Percentiles rank a stretch among this genome's conserved stretches.
These are phyloP conservation scores for Epinotia bilunana DNA, from an alignment of 2,888 invertebrate species.

Conservation along the genomic window DNA sequence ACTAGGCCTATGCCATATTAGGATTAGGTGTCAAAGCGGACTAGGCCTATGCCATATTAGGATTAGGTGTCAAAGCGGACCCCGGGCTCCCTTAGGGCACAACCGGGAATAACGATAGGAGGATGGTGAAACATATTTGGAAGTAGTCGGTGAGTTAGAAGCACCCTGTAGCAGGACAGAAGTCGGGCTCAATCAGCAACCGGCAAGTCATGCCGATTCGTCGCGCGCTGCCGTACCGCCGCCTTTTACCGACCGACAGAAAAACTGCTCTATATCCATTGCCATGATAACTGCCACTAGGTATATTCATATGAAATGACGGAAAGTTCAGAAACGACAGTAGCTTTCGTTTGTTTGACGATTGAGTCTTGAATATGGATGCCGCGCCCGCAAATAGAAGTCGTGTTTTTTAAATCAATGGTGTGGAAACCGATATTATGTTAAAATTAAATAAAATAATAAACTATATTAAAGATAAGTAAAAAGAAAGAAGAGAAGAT, in stretches of 20 bases:
- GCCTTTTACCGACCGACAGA: slow-evolving; percentile 64
- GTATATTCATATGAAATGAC: slow-evolving; percentile 18
- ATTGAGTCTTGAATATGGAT: no score
- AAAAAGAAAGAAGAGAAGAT: background rate
- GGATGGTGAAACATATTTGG: background rate
- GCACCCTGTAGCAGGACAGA: slow-evolving; percentile 65
- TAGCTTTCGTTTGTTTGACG: no score
- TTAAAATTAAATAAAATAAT: no score
- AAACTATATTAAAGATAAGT: no score
- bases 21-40: no score
- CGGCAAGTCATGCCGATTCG: slow-evolving; percentile 79
- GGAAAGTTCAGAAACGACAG: background rate
- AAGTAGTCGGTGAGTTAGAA: slow-evolving; percentile 10
- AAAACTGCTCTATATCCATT: slow-evolving; percentile 39
- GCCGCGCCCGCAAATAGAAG: background rate
- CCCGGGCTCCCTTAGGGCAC: no score
- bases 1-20: no score
- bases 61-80: no score
- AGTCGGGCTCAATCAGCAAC: slow-evolving; percentile 72
- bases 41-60: no score
- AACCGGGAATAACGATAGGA: no score
- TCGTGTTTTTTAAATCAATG: background rate
- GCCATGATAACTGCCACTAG: slow-evolving; percentile 18
- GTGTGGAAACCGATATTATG: background rate
- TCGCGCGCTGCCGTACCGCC: slow-evolving; percentile 64